Evolutionary conservation across 2,888 invertebrate genomes (phyloP).

Genomic region (Alcis repandata): DNA sequence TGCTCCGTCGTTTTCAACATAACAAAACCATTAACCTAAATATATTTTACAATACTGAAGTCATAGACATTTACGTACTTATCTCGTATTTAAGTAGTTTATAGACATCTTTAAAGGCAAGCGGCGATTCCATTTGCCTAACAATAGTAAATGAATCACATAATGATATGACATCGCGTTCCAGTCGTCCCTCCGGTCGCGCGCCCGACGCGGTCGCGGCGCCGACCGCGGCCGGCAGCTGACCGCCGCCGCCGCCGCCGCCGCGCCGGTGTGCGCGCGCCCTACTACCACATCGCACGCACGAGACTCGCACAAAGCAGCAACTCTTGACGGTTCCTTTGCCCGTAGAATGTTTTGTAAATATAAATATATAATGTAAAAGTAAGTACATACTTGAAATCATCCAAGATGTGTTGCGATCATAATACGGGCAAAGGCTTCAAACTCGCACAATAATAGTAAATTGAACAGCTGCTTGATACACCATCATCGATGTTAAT

Average conservation of each 20-base stretch:
- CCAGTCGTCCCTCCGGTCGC: constrained; percentile 39
- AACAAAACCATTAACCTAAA: background rate
- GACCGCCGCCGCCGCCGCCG: background rate
- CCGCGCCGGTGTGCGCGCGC: background rate
- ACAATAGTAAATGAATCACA: constrained; percentile 64
- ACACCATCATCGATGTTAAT: too few species aligned
- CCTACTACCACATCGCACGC: background rate
- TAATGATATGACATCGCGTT: constrained; percentile 79
- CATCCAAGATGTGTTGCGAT: too few species aligned
- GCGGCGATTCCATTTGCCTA: constrained; percentile 22
- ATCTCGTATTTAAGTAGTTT: background rate
- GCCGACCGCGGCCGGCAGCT: background rate
- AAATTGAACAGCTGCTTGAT: too few species aligned
- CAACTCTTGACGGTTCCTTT: background rate
- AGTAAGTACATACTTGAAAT: too few species aligned
- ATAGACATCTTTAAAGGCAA: constrained; percentile 8
- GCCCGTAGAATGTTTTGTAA: background rate
- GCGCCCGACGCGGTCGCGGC: background rate
- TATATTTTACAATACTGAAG: constrained; percentile 6
- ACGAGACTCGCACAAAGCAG: background rate
- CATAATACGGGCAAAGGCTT: too few species aligned
- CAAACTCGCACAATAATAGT: too few species aligned
- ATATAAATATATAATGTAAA: background rate
- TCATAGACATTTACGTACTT: background rate
- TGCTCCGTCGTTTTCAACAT: background rate